Evolutionary conservation across 2,113 vertebrate genomes (phyloP), one percentile per base, ranked within the genome.

Genomic region (Phylloscopus whistleri): DNA sequence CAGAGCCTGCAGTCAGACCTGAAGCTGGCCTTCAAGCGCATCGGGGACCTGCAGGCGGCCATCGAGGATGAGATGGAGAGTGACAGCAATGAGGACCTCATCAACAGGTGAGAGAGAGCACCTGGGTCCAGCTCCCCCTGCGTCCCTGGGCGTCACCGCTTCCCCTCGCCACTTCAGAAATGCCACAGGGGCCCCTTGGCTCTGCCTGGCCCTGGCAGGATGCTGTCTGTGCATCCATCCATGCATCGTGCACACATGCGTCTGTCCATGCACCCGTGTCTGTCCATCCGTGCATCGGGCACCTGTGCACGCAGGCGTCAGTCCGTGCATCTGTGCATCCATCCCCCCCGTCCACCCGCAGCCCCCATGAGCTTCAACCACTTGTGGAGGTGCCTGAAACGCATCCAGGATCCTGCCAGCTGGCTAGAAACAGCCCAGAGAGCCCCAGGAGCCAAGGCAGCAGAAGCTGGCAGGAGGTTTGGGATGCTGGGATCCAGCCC

Each of bases 1-100:
- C 99, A 99, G 97, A 99, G 99, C 97, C 98, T 99, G 87, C 99
- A 99, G 97, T 98, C 99, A 0, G 99, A 99, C 94, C 98, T 99
- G 41, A 99, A 99, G 87, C 97, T 99, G 95, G 99, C 99, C n/a
- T 99, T 99, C 96, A 99, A 99, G 90, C 98, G 99, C 95, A 99
- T 99, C 5, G 99, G 99, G 62, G 99, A 99, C 97, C 98, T 99
- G 73, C 99, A 99, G 97, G 99, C 99, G 0, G 99, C 99, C 96
- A 99, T 99, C 5, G 99, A 99, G 96, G 99, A 99, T 3, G 99
- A 99, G 96, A 99, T 99, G 99, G 99, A 99, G 96, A 99, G 99
- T 3, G 99, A 99, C 7, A 99, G 99, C 96, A 99, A 99, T 0
- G 99, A 99, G 95, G 99, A 99, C 69, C 98, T 99, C 63, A 99